Evolutionary conservation across 2,113 vertebrate species (phyloP).

Genomic region (Ifrita kowaldi): DNA sequence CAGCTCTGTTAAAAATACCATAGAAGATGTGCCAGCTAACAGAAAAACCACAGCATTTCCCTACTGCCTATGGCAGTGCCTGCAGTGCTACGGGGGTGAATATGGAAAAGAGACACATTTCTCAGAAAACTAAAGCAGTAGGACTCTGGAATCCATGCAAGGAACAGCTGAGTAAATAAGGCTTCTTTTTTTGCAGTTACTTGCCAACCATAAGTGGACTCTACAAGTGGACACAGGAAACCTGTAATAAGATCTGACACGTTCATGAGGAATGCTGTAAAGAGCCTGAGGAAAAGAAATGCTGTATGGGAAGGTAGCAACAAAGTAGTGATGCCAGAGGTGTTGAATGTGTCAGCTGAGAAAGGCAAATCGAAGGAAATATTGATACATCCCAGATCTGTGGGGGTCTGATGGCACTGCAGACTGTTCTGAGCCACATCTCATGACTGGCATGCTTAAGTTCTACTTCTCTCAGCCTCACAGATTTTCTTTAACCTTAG

Average conservation of each 20-base stretch:
- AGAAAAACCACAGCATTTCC: not conserved
- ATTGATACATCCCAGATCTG: not conserved
- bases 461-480: not conserved
- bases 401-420: not conserved
- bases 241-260: not conserved
- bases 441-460: not conserved
- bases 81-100: not conserved
- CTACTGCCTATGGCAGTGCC: not conserved
- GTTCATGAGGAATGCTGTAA: not conserved
- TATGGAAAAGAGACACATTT: not conserved
- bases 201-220: not conserved
- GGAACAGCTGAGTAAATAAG: conserved; percentile 5
- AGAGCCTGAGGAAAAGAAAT: not conserved
- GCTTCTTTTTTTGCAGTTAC: not conserved
- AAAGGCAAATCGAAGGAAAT: not conserved
- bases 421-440: not conserved
- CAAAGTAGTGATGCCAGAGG: not conserved
- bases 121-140: not conserved
- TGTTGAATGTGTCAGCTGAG: not conserved
- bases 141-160: not conserved
- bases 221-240: not conserved
- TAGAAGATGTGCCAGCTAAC: not conserved
- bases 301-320: not conserved
- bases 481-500: not conserved
- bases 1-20: conserved; percentile 8